Base-by-base conservation (phyloP, 2,888 invertebrate species). In the Timandra comae region DNA sequence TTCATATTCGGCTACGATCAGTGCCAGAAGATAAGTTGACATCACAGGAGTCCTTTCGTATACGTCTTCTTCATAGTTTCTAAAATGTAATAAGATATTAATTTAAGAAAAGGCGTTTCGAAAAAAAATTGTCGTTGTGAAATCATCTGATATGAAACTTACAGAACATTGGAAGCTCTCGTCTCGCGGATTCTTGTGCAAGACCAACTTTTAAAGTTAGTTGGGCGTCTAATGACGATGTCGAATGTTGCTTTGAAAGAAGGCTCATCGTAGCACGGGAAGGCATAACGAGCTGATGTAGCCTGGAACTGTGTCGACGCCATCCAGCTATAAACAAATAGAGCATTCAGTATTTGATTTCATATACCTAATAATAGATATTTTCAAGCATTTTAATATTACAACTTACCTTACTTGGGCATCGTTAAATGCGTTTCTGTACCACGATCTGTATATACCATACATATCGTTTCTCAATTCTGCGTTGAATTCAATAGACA, bases 231-330 rank as follows among this genome's bases (percentile, higher is more conserved):
- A 43, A 96, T 87, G 35, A 85, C 88, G 12, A 96, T 86, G 7
- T 85, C 75, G 46, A 95, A 95, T 3, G 86, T 90, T 0, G 95
- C 92, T 60, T 95, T 94, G 60, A 93, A 91, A n/a, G 89, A 88
- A 0, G 95, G 95, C 49, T 95, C 92, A 55, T 94, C 94, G 52
- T 94, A 93, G 52, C 92, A 91, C 12, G 94, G 94, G 65, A 95
- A 93, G 0, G 91, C 93, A 46, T 80, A 81, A 10, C 93, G 88
- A 0, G 91, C 91, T 36, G 90, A 74, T 1, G 89, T 88, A 1
- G 91, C 86, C 70, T 92, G 87, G 57, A 93, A 91, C 53, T 93
- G 92, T 0, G 93, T 93, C 0, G 91, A 85, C 0, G 89, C 91
- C 64, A 89, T 74, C 85, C 84, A 88, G 23, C 88, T 88, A 10